Base-by-base conservation (phyloP, 2,888 invertebrate species). In the Tachina fera region DNA sequence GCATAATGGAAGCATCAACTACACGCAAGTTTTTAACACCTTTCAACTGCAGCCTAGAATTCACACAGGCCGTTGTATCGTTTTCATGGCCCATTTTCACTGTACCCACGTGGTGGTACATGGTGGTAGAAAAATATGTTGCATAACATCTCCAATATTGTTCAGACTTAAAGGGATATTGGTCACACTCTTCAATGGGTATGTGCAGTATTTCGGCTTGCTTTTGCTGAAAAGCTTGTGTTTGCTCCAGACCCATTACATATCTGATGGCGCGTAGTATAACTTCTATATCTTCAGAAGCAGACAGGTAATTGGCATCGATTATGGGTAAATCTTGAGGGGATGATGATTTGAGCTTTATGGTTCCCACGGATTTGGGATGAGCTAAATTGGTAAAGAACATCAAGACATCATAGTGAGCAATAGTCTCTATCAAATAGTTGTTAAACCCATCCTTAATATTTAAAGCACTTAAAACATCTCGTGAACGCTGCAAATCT, bases 1-100 rank as follows among this genome's bases (percentile, higher is more conserved):
- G 96, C 96, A 97, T 96, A 76, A 97, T 94, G 68, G 96, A 96
- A 0, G 96, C 96, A 89, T 96, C 96, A 0, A 95, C 94, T 0
- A 96, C 95, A 68, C 96, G 93, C 8, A 96, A 91, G 3, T 94
- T 94, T n/a, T 93, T 92, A 0, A 96, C 93, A 0, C 95, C 95
- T 86, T 95, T 94, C 0, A 96, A 95, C 79, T 93, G 94, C 16
- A 96, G 91, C 67, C 95, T 91, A 3, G 95, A 94, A 90, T 96
- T 95, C 0, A 96, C 95, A 0, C 96, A 96, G 0, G 96, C 94
- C 2, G 92, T 93, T 0, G 93, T 92, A 90, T 95, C 95, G 0
- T 31, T 31, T 31, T 91, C 90, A 45, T 95, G 94, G 0, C 96
- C 96, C 96, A 96, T 96, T 89, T 95, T 95, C 81, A 95, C 95